phyloP scores from a whole-genome alignment of 1,140 invertebrate species.

The Goniozus legneri region DNA sequence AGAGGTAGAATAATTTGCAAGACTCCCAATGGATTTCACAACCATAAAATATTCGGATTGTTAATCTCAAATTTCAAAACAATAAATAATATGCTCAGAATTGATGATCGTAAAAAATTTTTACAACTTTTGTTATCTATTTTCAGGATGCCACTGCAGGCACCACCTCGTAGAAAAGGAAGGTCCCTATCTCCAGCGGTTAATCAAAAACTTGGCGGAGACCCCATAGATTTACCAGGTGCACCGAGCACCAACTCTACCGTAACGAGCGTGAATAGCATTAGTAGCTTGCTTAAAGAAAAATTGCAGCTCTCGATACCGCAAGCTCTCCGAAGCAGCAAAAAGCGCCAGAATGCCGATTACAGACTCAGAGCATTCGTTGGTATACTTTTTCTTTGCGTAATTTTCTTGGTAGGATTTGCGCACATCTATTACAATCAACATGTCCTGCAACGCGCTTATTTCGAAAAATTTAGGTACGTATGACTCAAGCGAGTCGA shows the following conservation, averaged over 20 bases:
- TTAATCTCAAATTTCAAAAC: too few relatives aligned
- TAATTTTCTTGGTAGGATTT: slow-evolving; percentile 76
- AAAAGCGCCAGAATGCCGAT: slow-evolving; percentile 48
- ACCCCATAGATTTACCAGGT: slow-evolving; percentile 43
- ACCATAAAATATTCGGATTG: too few relatives aligned
- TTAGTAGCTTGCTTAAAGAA: slow-evolving; percentile 76
- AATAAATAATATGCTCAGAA: not conserved
- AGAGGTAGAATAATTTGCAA: too few relatives aligned
- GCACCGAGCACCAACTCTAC: slow-evolving; percentile 63
- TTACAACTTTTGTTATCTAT: not conserved
- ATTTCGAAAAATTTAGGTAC: slow-evolving; percentile 72
- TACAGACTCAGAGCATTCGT: slow-evolving; percentile 77
- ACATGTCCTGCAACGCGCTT: slow-evolving; percentile 74
- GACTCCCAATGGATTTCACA: too few relatives aligned
- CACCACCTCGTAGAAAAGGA: slow-evolving; percentile 35
- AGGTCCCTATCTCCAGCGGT: slow-evolving; percentile 26
- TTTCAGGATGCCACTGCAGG: slow-evolving; percentile 45
- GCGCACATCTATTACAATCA: slow-evolving; percentile 80
- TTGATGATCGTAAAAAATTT: not conserved
- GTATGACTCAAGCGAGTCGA: not conserved
- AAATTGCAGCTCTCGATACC: slow-evolving; percentile 68
- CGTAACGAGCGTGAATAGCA: slow-evolving; percentile 77
- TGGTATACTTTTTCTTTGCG: slow-evolving; percentile 72
- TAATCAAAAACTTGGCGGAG: slow-evolving; percentile 36
- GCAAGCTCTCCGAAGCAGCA: slow-evolving; percentile 43